Conservation (phyloP, 2,888 invertebrate genomes). For the Dynastes maya region DNA sequence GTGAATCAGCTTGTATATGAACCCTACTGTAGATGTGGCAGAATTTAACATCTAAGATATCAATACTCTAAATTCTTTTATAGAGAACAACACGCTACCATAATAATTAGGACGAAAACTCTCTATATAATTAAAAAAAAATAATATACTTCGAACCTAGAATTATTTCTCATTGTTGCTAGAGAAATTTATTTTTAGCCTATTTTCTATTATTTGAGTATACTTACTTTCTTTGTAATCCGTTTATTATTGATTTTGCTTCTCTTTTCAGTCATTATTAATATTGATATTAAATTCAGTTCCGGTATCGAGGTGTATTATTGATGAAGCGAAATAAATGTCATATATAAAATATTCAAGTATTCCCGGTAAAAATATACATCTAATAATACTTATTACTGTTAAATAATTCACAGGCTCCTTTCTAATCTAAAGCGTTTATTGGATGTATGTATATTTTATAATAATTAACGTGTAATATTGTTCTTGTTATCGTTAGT, state of each 20-base stretch:
- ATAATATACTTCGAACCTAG: too few species aligned
- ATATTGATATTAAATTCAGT: conserved; percentile 1
- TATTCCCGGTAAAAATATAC: conserved; percentile 3
- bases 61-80: neutral
- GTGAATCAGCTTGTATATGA: too few species aligned
- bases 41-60: neutral
- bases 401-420: conserved; percentile 21
- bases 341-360: conserved; percentile 23
- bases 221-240: too few species aligned
- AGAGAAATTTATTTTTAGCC: too few species aligned
- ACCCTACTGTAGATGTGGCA: neutral
- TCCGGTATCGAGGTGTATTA: neutral
- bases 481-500: conserved; percentile 11
- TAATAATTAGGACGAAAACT: too few species aligned
- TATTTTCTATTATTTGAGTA: too few species aligned
- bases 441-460: neutral
- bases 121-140: too few species aligned
- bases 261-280: too few species aligned
- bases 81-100: neutral
- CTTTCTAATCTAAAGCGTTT: conserved; percentile 16
- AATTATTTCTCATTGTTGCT: too few species aligned
- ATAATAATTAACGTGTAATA: conserved; percentile 19
- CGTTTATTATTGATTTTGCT: too few species aligned
- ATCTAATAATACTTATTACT: conserved; percentile 16
- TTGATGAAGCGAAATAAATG: conserved; percentile 14